Percentiles rank a stretch among this genome's conserved stretches.
These are phyloP conservation scores for Paracanthobrama guichenoti DNA, from an alignment of 2,113 vertebrate genomes.

Conservation along the genomic window DNA sequence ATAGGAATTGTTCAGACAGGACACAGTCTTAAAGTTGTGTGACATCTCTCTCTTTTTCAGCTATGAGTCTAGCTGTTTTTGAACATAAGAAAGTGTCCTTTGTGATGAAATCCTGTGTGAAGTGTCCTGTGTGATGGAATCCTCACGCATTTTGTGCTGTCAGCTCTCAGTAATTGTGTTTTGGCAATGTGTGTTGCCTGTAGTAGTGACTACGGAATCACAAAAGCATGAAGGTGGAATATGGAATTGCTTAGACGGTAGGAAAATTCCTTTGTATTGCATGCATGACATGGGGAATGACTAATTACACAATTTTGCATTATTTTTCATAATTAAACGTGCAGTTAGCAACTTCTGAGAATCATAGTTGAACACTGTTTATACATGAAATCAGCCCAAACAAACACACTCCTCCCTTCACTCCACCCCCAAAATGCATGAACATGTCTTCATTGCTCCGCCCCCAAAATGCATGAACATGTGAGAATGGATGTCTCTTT, in stretches of 20 bases:
- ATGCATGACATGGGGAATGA: not conserved
- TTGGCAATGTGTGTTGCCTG: not conserved
- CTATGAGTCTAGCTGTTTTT: not conserved
- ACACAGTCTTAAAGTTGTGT: not conserved
- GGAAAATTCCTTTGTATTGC: not conserved
- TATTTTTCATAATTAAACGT: not conserved
- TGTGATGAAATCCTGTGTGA: not conserved
- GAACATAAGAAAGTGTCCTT: not conserved
- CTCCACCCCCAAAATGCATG: too few species aligned
- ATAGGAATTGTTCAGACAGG: not conserved
- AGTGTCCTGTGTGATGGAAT: not conserved
- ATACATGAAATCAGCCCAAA: too few species aligned
- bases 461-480: too few species aligned
- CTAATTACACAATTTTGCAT: not conserved
- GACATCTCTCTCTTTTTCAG: not conserved
- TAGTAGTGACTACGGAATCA: not conserved
- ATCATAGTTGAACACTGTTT: too few species aligned
- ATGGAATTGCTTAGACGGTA: not conserved
- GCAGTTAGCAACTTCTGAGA: too few species aligned
- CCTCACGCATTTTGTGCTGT: not conserved
- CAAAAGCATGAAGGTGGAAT: not conserved
- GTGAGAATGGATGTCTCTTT: too few species aligned
- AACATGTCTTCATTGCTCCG: too few species aligned
- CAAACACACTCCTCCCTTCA: not conserved
- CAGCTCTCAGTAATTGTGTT: not conserved